Evolutionary conservation across 2,888 invertebrate genomes (phyloP).

Genomic region (Mesorhabditis belari): DNA sequence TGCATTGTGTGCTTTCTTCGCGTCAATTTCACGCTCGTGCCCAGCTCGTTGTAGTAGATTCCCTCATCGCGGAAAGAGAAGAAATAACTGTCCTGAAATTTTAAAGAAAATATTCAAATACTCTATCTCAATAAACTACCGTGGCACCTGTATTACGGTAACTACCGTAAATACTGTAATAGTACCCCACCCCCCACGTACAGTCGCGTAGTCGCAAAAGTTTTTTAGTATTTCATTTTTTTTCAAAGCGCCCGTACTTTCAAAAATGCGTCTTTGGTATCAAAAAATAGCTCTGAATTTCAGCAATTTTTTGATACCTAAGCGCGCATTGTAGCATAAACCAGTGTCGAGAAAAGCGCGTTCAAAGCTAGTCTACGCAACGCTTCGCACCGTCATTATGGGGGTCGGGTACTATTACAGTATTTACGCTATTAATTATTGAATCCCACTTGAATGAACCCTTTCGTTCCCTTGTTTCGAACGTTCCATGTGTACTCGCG

Average conservation of each 20-base stretch:
- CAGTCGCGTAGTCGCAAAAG: too few species aligned
- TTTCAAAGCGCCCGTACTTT: too few species aligned
- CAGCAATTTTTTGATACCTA: background rate
- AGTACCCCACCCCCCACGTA: too few species aligned
- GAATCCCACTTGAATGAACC: constrained; percentile 51
- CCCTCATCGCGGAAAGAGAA: constrained; percentile 52
- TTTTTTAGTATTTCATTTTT: background rate
- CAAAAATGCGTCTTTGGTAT: background rate
- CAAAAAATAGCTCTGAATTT: background rate
- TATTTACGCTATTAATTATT: background rate
- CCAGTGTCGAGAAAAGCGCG: background rate
- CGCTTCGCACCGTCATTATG: background rate
- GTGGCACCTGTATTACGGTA: too few species aligned
- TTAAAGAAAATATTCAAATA: too few species aligned
- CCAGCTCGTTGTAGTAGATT: constrained; percentile 58
- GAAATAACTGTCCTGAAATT: constrained; percentile 56
- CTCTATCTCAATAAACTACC: too few species aligned
- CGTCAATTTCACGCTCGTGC: constrained; percentile 55
- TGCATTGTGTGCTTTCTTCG: constrained; percentile 42
- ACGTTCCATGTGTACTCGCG: constrained; percentile 99
- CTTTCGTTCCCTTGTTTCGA: constrained; percentile 66
- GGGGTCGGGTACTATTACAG: background rate
- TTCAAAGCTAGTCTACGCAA: background rate
- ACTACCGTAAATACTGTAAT: too few species aligned
- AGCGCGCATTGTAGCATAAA: background rate